Base-by-base conservation (phyloP, 1,140 invertebrate genomes). In the Brachionus rubens region DNA sequence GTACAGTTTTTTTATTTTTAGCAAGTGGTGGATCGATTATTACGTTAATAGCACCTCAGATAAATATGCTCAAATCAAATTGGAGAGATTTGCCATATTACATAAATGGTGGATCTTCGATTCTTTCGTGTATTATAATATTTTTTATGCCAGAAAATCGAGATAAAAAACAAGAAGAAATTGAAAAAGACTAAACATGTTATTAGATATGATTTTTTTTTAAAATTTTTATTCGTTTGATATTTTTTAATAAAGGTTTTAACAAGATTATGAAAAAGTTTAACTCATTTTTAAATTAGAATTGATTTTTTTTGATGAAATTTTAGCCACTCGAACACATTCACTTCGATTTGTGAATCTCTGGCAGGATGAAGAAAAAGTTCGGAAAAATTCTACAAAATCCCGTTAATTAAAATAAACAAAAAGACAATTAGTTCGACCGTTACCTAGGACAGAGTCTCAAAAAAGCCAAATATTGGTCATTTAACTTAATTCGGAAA, bases 1-100 rank as follows among this genome's bases (percentile, higher is more conserved):
- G 68, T 24, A 72, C 68, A 14, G 68, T 54, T 36, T 16, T 72
- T 7, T 50, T 72, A n/a, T 50, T 72, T 16, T 26, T 72, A 48
- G 50, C 33, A 2, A 50, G 68, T 54, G 30, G 28, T 2, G 68
- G 68, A 14, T 33, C 68, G 10, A 40, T 72, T 10, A 48, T 14
- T 21, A 50, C 68, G 9, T 41, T 72, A 72, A 30, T 72, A 14
- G 43, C 68, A 9, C 68, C 68, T 19, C 46, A 50, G n/a, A 72
- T 72, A 50, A 72, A 72, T 41, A 72, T 72, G 43, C 46, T 72
- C 19, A 48, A 54, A 48, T 30, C 43, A 2, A 72, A 36, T 14
- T 65, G 59, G 59, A 65, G 43, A n/a, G 4, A 24, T 21, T 26
- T 65, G 12, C 59, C 59, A 4, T 43, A 65, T 26, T 65, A 65